phyloP scores from a whole-genome alignment of 2,888 invertebrate species.

The Craniophora ligustri region DNA sequence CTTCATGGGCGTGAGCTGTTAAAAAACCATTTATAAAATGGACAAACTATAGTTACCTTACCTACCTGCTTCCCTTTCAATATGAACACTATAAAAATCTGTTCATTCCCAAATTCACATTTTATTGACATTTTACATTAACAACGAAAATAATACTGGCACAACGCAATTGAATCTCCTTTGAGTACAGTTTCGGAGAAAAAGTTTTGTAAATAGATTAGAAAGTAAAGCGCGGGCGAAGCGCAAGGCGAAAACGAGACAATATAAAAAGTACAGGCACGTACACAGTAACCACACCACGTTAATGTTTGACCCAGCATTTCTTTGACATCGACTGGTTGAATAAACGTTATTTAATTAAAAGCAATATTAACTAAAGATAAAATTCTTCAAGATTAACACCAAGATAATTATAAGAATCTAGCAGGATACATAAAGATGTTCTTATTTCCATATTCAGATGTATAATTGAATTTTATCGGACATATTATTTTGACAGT shows the following conservation, averaged over 20 bases:
- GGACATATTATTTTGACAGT: too few relatives aligned
- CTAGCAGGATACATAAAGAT: too few relatives aligned
- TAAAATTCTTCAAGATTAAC: too few relatives aligned
- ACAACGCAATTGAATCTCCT: conserved; percentile 25
- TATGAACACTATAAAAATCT: not conserved
- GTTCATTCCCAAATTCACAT: not conserved
- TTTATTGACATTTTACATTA: not conserved
- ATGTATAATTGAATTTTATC: too few relatives aligned
- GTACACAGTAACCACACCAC: conserved; percentile 79
- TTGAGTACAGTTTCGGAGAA: conserved; percentile 31
- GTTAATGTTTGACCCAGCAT: conserved; percentile 60
- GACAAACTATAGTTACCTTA: too few relatives aligned
- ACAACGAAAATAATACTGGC: conserved; percentile 2
- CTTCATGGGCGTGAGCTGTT: too few relatives aligned
- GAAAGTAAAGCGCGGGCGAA: conserved; percentile 71
- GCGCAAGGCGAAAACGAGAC: conserved; percentile 76
- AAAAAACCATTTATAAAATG: too few relatives aligned
- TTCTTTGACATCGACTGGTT: conserved; percentile 50
- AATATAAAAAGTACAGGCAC: conserved; percentile 63
- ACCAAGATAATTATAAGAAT: too few relatives aligned
- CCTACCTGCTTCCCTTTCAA: not conserved
- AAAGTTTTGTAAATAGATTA: conserved; percentile 16
- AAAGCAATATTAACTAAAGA: too few relatives aligned
- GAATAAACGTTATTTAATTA: conserved; percentile 63
- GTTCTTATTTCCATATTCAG: too few relatives aligned